Evolutionary conservation across 1,140 invertebrate genomes (phyloP).

Genomic region (Drosophila busckii): DNA sequence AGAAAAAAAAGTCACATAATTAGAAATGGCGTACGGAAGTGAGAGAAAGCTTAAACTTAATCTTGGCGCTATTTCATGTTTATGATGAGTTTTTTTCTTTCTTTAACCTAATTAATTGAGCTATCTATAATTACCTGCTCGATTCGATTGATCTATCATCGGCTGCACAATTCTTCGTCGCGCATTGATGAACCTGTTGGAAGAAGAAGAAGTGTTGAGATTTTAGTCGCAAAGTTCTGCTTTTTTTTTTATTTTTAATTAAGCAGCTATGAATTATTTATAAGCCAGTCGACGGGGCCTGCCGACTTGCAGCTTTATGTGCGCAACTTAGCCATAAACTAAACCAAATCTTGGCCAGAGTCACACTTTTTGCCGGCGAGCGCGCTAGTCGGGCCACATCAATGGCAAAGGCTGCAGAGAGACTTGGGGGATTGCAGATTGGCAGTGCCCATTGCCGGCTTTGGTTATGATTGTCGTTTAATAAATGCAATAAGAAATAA

Average conservation of each 20-base stretch:
- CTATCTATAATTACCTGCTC: conserved; percentile 89
- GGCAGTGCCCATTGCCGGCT: conserved; percentile 41
- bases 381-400: conserved; percentile 9
- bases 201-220: conserved; percentile 53
- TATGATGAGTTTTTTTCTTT: conserved; percentile 58
- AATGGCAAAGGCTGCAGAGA: not conserved
- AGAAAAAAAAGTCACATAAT: conserved; percentile 80
- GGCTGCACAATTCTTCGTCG: conserved; percentile 98
- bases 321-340: conserved; percentile 73
- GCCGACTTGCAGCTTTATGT: conserved; percentile 63
- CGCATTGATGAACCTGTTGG: conserved; percentile 98
- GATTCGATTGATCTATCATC: conserved; percentile 98
- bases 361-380: conserved; percentile 70
- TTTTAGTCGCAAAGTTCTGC: conserved; percentile 21
- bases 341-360: conserved; percentile 69
- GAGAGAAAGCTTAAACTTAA: conserved; percentile 13
- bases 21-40: conserved; percentile 62
- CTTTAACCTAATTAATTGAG: not conserved
- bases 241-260: conserved; percentile 42
- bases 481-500: conserved; percentile 79
- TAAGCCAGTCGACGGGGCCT: conserved; percentile 23
- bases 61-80: conserved; percentile 60
- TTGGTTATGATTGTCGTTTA: conserved; percentile 78
- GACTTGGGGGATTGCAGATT: conserved; percentile 8
- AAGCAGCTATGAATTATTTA: conserved; percentile 70